Conservation (phyloP, 2,888 invertebrate species). For the Brachyptera putata region DNA sequence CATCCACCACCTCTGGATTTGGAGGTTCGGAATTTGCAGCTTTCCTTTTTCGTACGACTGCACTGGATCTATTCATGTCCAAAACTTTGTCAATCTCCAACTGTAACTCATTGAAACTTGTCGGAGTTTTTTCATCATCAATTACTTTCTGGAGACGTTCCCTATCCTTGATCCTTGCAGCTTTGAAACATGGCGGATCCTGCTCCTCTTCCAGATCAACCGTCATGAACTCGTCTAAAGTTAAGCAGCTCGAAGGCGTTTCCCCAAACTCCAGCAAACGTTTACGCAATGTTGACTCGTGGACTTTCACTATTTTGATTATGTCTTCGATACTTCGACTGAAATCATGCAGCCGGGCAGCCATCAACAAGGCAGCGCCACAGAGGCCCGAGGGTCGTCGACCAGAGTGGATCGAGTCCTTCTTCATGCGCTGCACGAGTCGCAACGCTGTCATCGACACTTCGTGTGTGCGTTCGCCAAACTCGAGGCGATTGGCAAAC, state of each 20-base stretch:
- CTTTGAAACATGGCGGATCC: slow-evolving; percentile 93
- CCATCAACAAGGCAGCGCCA: slow-evolving; percentile 94
- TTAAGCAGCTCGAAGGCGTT: slow-evolving; percentile 91
- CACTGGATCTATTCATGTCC: slow-evolving; percentile 49
- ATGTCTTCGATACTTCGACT: slow-evolving; percentile 81
- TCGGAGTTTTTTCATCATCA: slow-evolving; percentile 49
- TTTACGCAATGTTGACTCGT: slow-evolving; percentile 88
- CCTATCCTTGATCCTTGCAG: slow-evolving; percentile 82
- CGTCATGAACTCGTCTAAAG: slow-evolving; percentile 94
- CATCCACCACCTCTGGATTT: slow-evolving; percentile 38
- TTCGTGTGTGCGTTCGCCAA: slow-evolving; percentile 88
- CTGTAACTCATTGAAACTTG: slow-evolving; percentile 70
- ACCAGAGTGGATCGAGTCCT: slow-evolving; percentile 95
- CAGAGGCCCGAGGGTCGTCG: slow-evolving; percentile 94
- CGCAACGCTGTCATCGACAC: slow-evolving; percentile 93
- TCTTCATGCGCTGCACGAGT: slow-evolving; percentile 94
- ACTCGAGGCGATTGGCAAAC: slow-evolving; percentile 88
- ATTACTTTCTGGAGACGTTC: slow-evolving; percentile 74
- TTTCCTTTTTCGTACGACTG: too few species aligned
- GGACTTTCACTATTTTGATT: slow-evolving; percentile 91
- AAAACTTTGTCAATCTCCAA: slow-evolving; percentile 79
- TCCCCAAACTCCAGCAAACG: slow-evolving; percentile 91
- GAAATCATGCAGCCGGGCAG: slow-evolving; percentile 89
- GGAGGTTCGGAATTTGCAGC: too few species aligned
- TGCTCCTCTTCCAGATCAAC: slow-evolving; percentile 95